These are phyloP conservation scores for Numida meleagris DNA, from an alignment of 2,113 vertebrate genomes.

Conservation along the genomic window DNA sequence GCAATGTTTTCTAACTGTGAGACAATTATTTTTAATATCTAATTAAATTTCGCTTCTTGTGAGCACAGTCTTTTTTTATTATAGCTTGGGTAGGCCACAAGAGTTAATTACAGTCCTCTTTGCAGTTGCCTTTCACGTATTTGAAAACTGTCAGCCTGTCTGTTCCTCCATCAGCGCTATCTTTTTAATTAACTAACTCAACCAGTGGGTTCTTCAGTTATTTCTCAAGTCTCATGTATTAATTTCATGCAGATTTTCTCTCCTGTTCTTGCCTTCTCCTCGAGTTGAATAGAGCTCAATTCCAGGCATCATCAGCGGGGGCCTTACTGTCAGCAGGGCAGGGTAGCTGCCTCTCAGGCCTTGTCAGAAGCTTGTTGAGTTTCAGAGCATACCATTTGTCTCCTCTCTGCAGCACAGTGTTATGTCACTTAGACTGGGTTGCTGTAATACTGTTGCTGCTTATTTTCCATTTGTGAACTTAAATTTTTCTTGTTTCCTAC, in stretches of 20 bases:
- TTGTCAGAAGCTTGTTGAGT: background rate
- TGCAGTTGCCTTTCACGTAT: conserved; percentile 42
- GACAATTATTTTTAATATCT: conserved; percentile 64
- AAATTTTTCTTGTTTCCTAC: background rate
- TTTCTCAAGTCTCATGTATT: background rate
- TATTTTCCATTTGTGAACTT: background rate
- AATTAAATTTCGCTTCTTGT: conserved; percentile 63
- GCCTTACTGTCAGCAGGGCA: background rate
- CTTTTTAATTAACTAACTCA: conserved; percentile 51
- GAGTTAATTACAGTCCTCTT: conserved; percentile 66
- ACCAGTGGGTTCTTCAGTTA: conserved; percentile 4
- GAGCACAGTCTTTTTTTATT: conserved; percentile 22
- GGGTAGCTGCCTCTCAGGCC: background rate
- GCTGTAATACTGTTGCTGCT: background rate
- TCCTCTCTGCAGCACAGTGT: background rate
- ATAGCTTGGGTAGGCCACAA: conserved; percentile 50
- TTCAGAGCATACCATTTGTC: background rate
- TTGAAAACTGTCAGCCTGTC: conserved; percentile 33
- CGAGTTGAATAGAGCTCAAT: background rate
- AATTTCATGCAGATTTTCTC: background rate
- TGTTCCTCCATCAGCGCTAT: conserved; percentile 27
- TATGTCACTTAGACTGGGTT: background rate
- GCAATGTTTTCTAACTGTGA: conserved; percentile 46
- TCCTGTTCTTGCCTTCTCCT: background rate
- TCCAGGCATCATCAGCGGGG: background rate